These are phyloP conservation scores for Arvicola amphibius DNA, from an alignment of 2,797 vertebrate species.

Conservation along the genomic window DNA sequence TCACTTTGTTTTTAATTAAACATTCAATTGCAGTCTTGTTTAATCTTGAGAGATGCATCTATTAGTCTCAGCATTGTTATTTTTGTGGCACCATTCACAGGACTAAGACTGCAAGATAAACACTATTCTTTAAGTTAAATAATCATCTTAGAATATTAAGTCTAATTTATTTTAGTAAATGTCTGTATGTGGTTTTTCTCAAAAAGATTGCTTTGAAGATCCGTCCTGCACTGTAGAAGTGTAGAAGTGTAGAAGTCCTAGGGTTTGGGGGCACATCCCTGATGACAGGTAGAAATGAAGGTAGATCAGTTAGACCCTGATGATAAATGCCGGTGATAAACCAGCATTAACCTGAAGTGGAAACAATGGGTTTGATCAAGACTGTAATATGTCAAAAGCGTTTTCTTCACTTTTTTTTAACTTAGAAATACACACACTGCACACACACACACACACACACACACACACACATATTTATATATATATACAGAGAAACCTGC, in stretches of 20 bases:
- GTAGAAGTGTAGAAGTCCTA: neutral
- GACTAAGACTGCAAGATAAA: neutral
- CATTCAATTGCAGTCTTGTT: conserved; percentile 57
- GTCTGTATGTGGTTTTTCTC: neutral
- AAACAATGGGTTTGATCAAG: neutral
- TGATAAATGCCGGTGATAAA: neutral
- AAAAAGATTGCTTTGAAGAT: neutral
- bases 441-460: too few species aligned
- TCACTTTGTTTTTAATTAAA: conserved; percentile 69
- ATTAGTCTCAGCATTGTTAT: conserved; percentile 60
- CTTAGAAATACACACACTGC: too few species aligned
- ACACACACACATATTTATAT: neutral
- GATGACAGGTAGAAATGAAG: neutral
- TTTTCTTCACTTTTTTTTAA: neutral
- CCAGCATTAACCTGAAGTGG: neutral
- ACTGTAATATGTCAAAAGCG: neutral
- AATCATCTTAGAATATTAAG: conserved; percentile 10
- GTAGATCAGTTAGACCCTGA: neutral
- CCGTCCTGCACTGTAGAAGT: neutral
- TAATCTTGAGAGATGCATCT: conserved; percentile 57
- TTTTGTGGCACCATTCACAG: neutral
- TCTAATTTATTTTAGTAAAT: neutral
- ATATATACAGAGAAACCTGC: neutral
- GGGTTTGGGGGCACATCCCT: neutral
- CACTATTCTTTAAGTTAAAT: neutral